These are phyloP conservation scores for Plectus sambesii DNA, from an alignment of 1,140 invertebrate genomes.

Conservation along the genomic window DNA sequence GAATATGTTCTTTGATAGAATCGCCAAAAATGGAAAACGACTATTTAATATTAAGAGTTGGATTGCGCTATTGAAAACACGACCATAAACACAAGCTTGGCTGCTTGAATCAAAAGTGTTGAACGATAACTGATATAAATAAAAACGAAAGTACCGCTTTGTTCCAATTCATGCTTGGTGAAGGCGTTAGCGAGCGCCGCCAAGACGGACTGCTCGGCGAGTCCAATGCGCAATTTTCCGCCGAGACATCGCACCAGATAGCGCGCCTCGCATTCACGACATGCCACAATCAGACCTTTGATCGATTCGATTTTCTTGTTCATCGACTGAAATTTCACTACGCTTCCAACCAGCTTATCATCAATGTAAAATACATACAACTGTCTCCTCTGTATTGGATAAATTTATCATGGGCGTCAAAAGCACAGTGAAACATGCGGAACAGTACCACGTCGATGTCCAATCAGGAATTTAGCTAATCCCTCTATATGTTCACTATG, in stretches of 20 bases:
- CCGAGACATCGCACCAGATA: constrained; percentile 80
- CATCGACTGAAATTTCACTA: constrained; percentile 56
- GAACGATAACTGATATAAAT: no score
- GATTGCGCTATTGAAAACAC: no score
- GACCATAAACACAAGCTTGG: no score
- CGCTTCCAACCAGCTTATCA: constrained; percentile 1
- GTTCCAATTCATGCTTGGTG: constrained; percentile 31
- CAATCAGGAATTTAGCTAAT: constrained; percentile 12
- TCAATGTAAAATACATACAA: no score
- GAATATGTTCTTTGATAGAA: no score
- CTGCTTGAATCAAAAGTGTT: no score
- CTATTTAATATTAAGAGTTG: not conserved
- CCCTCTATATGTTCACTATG: no score
- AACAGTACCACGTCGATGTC: no score
- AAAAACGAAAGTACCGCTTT: constrained; percentile 21
- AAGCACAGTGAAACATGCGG: no score
- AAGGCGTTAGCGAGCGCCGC: constrained; percentile 72
- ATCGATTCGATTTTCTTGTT: constrained; percentile 83
- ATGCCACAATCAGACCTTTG: constrained; percentile 79
- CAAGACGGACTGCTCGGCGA: constrained; percentile 90
- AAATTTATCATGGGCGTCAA: no score
- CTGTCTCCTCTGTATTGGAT: no score
- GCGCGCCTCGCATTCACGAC: constrained; percentile 73
- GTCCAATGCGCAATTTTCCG: constrained; percentile 86
- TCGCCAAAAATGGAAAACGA: no score